A percentile compares a stretch with the other conserved stretches of the same genome.
phyloP scores from a whole-genome alignment of 1,140 invertebrate species.

The Drosophila dunni region DNA sequence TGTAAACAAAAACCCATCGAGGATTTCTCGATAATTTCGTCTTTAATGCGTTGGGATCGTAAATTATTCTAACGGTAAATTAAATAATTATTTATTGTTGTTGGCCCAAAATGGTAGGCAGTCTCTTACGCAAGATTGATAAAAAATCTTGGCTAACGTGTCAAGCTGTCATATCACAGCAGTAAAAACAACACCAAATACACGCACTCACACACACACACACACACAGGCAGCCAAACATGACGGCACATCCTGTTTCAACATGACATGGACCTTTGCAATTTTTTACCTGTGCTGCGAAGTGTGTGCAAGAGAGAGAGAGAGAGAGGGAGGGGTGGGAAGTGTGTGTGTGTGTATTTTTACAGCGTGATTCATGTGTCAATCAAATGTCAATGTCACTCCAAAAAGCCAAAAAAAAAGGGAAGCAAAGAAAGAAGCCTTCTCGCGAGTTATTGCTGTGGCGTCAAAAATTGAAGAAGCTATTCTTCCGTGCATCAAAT shows the following conservation, averaged over 20 bases:
- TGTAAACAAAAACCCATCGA: slow-evolving; percentile 3
- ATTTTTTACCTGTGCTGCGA: neutral
- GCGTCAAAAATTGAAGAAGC: slow-evolving; percentile 40
- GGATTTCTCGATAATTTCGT: neutral
- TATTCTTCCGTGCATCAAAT: neutral
- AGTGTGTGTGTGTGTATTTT: slow-evolving; percentile 51
- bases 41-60: slow-evolving; percentile 12
- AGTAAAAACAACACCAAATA: neutral
- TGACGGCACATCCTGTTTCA: slow-evolving; percentile 56
- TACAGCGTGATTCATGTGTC: slow-evolving; percentile 79
- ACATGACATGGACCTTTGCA: slow-evolving; percentile 32
- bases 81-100: slow-evolving; percentile 56
- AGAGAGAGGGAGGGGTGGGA: too few species aligned
- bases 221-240: slow-evolving; percentile 7
- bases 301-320: neutral
- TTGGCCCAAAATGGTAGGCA: neutral
- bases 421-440: slow-evolving; percentile 21
- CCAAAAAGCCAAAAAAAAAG: slow-evolving; percentile 42
- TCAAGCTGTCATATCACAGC: slow-evolving; percentile 40
- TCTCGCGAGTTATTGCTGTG: slow-evolving; percentile 19
- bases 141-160: slow-evolving; percentile 50
- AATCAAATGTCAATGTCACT: slow-evolving; percentile 84
- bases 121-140: slow-evolving; percentile 1
- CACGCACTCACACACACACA: too few species aligned
- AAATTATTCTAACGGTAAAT: slow-evolving; percentile 54